Conservation (phyloP, 92 coral and sea anemone species). For the Actinostola sp. region DNA sequence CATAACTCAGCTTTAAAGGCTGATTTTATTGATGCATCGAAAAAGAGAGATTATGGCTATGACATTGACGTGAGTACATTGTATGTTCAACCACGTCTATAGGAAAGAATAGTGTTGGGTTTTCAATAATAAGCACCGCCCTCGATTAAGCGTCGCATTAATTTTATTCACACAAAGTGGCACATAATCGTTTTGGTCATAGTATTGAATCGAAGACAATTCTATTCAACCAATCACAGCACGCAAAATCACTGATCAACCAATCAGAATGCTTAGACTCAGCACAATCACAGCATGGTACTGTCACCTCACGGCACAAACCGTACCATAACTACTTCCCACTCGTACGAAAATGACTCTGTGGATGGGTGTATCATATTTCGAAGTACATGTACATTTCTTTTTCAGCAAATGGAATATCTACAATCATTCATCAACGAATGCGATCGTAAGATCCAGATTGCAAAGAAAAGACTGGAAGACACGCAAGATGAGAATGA, state of each 20-base stretch:
- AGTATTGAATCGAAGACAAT: no score
- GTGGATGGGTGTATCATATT: not conserved
- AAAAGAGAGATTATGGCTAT: conserved; percentile 89
- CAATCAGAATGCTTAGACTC: no score
- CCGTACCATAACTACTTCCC: no score
- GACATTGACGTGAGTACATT: conserved; percentile 81
- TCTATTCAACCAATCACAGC: no score
- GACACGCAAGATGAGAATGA: conserved; percentile 98
- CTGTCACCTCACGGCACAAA: no score
- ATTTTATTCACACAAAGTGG: not conserved
- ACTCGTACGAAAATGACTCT: not conserved
- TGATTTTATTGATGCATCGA: conserved; percentile 85
- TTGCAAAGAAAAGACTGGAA: conserved; percentile 95
- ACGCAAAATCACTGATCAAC: no score
- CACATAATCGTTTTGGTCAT: no score
- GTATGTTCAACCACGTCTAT: not conserved
- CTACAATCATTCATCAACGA: conserved; percentile 96
- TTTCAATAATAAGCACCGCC: no score
- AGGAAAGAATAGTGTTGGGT: no score
- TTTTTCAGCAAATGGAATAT: conserved; percentile 93
- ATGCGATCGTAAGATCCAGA: conserved; percentile 94
- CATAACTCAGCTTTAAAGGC: conserved; percentile 95
- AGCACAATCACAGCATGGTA: no score
- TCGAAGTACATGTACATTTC: not conserved
- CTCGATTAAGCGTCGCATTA: not conserved